phyloP scores from a whole-genome alignment of 2,113 vertebrate genomes.

The Entomyzon cyanotis region DNA sequence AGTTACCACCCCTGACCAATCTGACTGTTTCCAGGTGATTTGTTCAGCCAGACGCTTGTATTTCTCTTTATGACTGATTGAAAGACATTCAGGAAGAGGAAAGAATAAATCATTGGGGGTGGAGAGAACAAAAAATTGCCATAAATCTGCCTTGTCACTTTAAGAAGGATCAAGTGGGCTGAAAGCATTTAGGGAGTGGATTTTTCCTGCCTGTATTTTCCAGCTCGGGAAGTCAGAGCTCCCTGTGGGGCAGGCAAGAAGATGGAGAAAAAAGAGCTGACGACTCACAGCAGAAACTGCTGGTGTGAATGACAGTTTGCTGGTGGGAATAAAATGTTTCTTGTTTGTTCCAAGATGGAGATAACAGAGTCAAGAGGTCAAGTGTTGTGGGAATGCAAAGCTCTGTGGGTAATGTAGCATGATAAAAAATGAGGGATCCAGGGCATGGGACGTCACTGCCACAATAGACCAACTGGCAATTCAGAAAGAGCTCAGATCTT shows the following conservation, averaged over 20 bases:
- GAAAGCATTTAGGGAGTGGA: not conserved
- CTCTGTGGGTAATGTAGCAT: slow-evolving; percentile 60
- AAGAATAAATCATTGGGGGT: not conserved
- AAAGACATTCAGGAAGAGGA: not conserved
- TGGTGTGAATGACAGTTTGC: slow-evolving; percentile 56
- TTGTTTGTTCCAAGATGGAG: slow-evolving; percentile 66
- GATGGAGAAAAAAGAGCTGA: not conserved
- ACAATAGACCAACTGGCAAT: slow-evolving; percentile 15
- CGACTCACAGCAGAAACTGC: slow-evolving; percentile 32
- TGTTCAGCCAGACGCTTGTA: not conserved
- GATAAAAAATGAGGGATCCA: slow-evolving; percentile 50
- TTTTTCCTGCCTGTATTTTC: slow-evolving; percentile 19
- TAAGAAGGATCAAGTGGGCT: not conserved
- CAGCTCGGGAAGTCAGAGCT: not conserved
- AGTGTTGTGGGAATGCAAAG: slow-evolving; percentile 58
- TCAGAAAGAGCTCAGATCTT: slow-evolving; percentile 61
- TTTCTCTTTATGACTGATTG: not conserved
- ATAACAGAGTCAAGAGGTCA: slow-evolving; percentile 73
- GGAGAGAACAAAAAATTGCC: not conserved
- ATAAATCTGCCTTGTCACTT: slow-evolving; percentile 26
- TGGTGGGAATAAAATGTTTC: slow-evolving; percentile 70
- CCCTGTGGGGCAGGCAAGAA: not conserved
- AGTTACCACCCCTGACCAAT: not conserved
- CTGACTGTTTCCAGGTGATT: not conserved
- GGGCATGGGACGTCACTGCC: not conserved